Base-by-base conservation (phyloP, 2,888 invertebrate species). In the Drosophila monieri region DNA sequence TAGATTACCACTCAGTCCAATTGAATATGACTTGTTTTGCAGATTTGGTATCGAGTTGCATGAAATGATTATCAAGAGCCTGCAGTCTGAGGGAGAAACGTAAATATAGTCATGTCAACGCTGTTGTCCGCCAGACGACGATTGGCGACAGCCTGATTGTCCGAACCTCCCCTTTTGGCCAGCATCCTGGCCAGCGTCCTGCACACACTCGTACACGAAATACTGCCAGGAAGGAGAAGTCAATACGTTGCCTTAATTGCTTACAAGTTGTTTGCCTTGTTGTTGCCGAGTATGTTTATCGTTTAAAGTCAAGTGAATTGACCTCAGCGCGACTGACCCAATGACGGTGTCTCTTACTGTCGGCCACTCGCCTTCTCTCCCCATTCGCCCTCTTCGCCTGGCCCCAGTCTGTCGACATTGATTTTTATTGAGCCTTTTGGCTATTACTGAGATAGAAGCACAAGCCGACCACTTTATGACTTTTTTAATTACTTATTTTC, bases 401-500 rank as follows among this genome's bases (percentile, higher is more conserved):
- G 84, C 84, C 72, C 80, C 85, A 76, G 76, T 55, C 73, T 69
- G 85, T 68, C 81, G 79, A 73, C 81, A 81, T 81, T 81, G 80
- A 81, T 85, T 81, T 81, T 84, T 69, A 80, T 84, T 56, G 52
- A 41, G 55, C 65, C 44, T 41, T 39, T 18, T 18, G 27, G 46
- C 56, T 35, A 51, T 67, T 52, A 54, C 54, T 44, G 49, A 64
- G 52, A 60, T 59, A 73, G 43, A 56, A 51, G 53, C 46, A 59
- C 55, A 61, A 43, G 52, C 44, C 57, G 64, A 51, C 73, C 77
- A 60, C 69, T 83, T 83, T 85, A 83, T 81, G 79, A 79, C 76
- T 73, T 79, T 83, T 79, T 83, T 83, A 83, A 83, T 83, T 83
- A 85, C 81, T 85, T 85, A 85, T 76, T 85, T 83, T 78, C 68